These are phyloP conservation scores for Eupsilia transversa DNA, from an alignment of 2,888 invertebrate species.

Conservation along the genomic window DNA sequence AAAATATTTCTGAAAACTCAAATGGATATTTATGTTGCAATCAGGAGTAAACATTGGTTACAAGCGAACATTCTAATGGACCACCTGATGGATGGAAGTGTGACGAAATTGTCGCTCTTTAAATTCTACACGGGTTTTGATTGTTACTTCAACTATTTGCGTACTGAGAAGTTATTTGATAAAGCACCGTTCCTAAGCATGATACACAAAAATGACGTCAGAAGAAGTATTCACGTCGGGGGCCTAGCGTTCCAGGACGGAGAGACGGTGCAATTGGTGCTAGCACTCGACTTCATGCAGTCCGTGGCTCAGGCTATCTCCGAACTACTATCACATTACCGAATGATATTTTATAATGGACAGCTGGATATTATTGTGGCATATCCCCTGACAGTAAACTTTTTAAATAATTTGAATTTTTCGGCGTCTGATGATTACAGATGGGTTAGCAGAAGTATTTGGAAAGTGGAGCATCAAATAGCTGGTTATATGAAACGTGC, in stretches of 20 bases:
- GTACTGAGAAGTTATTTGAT: conserved; percentile 84
- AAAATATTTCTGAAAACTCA: conserved; percentile 90
- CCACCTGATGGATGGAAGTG: conserved; percentile 88
- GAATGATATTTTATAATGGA: conserved; percentile 92
- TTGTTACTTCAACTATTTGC: conserved; percentile 93
- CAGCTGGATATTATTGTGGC: conserved; percentile 92
- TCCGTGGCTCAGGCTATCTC: conserved; percentile 88
- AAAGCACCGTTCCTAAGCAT: conserved; percentile 78
- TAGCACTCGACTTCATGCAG: conserved; percentile 90
- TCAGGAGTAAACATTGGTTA: conserved; percentile 91
- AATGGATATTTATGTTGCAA: conserved; percentile 88
- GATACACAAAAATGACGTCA: conserved; percentile 80
- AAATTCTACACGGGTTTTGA: conserved; percentile 93
- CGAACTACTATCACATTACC: conserved; percentile 85
- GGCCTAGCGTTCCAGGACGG: conserved; percentile 88
- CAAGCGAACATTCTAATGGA: conserved; percentile 93
- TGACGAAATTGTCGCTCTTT: conserved; percentile 86
- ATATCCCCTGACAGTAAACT: conserved; percentile 90
- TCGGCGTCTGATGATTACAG: conserved; percentile 91
- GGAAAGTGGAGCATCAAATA: conserved; percentile 92
- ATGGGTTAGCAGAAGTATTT: conserved; percentile 91
- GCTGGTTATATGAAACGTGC: conserved; percentile 94
- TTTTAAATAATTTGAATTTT: conserved; percentile 93
- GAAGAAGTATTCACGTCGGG: conserved; percentile 91
- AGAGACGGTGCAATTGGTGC: conserved; percentile 85